These are phyloP conservation scores for Oikopleura albicans DNA, from an alignment of 23 tunicate genomes.

Conservation along the genomic window DNA sequence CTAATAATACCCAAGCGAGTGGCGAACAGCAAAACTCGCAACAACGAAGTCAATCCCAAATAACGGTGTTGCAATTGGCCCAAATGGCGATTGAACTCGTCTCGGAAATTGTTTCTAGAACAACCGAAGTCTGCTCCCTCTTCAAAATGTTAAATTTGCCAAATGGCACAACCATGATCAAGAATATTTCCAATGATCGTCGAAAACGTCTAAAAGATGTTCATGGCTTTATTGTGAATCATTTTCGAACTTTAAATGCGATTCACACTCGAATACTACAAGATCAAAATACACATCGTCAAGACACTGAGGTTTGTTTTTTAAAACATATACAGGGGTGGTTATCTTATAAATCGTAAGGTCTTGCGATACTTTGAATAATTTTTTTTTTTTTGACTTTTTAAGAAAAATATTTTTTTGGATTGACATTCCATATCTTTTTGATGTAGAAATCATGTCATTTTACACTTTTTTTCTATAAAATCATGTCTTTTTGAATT, in stretches of 20 bases:
- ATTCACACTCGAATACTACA: background rate
- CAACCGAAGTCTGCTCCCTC: background rate
- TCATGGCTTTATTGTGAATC: background rate
- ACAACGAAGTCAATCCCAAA: too few species aligned
- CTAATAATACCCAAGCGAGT: too few species aligned
- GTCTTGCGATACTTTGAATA: too few species aligned
- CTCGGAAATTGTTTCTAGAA: slow-evolving; percentile 13
- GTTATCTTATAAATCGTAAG: too few species aligned
- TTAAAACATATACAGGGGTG: too few species aligned
- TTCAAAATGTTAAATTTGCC: background rate
- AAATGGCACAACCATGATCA: background rate
- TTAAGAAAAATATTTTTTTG: too few species aligned
- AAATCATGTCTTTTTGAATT: too few species aligned
- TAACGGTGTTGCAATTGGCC: background rate
- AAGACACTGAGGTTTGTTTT: background rate
- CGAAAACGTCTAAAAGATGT: background rate
- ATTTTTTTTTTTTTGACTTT: too few species aligned
- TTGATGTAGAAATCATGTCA: too few species aligned
- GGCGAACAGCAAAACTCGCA: too few species aligned
- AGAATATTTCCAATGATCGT: background rate
- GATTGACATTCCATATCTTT: too few species aligned
- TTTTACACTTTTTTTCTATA: too few species aligned
- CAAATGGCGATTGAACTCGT: slow-evolving; percentile 5
- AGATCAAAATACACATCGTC: background rate
- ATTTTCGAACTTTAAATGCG: slow-evolving; percentile 3